A percentile compares a stretch with the other conserved stretches of the same genome.
These are phyloP conservation scores for Mungos mungo DNA, from an alignment of 2,113 vertebrate genomes.

Conservation along the genomic window DNA sequence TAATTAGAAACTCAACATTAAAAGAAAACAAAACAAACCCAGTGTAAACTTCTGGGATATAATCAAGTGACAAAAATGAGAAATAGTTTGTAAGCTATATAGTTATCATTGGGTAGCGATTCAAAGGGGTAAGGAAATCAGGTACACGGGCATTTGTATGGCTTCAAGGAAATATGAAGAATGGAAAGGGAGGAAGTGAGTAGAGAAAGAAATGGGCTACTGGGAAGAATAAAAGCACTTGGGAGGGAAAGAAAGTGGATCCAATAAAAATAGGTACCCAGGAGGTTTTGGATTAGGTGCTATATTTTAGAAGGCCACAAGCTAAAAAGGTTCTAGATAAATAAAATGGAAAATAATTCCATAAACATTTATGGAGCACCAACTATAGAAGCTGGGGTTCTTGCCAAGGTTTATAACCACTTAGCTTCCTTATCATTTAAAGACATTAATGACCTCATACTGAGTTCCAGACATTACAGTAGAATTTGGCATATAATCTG, in stretches of 20 bases:
- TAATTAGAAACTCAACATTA: slow-evolving; percentile 27
- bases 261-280: neutral
- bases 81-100: neutral
- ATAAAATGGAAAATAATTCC: slow-evolving; percentile 13
- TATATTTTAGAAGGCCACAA: neutral
- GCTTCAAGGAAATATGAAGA: neutral
- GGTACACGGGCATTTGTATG: neutral
- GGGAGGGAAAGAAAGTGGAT: neutral
- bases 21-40: neutral
- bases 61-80: slow-evolving; percentile 44
- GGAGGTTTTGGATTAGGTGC: neutral
- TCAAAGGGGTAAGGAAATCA: neutral
- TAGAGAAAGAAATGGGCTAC: neutral
- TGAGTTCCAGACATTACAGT: neutral
- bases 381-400: neutral
- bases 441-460: slow-evolving; percentile 17
- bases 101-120: neutral
- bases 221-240: neutral
- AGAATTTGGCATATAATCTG: slow-evolving; percentile 28
- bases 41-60: neutral
- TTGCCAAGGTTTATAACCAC: slow-evolving; percentile 31
- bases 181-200: neutral
- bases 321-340: neutral
- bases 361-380: slow-evolving; percentile 3
- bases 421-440: slow-evolving; percentile 32